Evolutionary conservation across 2,113 vertebrate species (phyloP).

Genomic region (Narcine bancroftii): DNA sequence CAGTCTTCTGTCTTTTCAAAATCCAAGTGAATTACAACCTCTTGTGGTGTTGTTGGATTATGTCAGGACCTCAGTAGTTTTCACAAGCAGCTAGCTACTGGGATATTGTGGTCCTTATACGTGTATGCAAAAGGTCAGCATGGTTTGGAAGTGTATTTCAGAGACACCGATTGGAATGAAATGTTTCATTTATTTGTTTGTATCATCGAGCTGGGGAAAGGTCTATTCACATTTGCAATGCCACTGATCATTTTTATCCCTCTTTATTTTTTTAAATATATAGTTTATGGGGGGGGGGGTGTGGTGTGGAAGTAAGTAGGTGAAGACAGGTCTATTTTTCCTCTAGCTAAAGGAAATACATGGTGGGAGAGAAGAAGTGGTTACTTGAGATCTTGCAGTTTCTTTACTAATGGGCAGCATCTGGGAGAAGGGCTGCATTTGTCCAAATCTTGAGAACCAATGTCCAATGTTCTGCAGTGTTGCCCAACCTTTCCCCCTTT

Average conservation of each 20-base stretch:
- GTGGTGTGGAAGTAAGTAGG: too few species aligned
- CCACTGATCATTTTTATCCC: too few species aligned
- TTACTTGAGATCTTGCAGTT: too few species aligned
- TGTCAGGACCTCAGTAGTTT: not conserved
- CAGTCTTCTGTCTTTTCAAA: not conserved
- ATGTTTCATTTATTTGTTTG: not conserved
- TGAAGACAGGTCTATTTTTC: too few species aligned
- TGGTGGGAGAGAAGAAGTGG: too few species aligned
- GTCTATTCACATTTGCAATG: too few species aligned
- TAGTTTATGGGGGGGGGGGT: too few species aligned
- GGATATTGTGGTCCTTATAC: not conserved
- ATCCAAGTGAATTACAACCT: not conserved
- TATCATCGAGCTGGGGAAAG: not conserved
- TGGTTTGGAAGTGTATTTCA: not conserved
- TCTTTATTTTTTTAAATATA: too few species aligned
- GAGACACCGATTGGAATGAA: not conserved
- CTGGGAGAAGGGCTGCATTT: too few species aligned
- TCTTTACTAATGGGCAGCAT: too few species aligned
- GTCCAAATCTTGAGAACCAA: too few species aligned
- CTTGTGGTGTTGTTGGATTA: not conserved
- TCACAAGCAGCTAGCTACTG: not conserved
- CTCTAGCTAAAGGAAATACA: too few species aligned
- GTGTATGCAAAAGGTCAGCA: not conserved
- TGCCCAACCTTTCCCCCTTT: not conserved
- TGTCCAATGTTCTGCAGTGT: not conserved